phyloP scores from a whole-genome alignment of 2,888 invertebrate genomes.

The Ectobius pallidus region DNA sequence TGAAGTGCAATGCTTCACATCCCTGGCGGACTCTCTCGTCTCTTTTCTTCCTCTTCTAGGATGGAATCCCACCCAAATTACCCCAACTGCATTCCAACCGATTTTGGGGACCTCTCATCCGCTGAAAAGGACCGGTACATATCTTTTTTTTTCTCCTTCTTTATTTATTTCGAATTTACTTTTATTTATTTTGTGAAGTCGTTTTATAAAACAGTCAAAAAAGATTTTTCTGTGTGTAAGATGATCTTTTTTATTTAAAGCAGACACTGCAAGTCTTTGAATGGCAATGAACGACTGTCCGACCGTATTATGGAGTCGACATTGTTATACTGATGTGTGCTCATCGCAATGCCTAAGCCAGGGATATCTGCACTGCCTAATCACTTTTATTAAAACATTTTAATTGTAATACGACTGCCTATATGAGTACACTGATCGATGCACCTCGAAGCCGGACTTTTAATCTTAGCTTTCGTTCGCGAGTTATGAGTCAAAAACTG shows the following conservation, averaged over 20 bases:
- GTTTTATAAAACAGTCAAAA: conserved; percentile 27
- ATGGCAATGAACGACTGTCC: not conserved
- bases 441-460: no score
- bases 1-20: no score
- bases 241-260: conserved; percentile 27
- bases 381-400: no score
- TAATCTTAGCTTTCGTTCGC: no score
- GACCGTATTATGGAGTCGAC: not conserved
- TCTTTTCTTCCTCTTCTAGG: conserved; percentile 6
- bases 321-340: not conserved
- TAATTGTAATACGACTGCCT: no score
- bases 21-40: no score
- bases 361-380: not conserved
- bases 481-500: no score
- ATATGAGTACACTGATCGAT: no score
- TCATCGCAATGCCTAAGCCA: no score
- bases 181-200: conserved; percentile 15
- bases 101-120: not conserved
- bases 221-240: conserved; percentile 29
- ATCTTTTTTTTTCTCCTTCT: not conserved
- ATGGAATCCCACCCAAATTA: conserved; percentile 28
- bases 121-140: conserved; percentile 16
- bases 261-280: not conserved
- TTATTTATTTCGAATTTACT: conserved; percentile 19
- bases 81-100: conserved; percentile 21